These are phyloP conservation scores for Cantharis lateralis DNA, from an alignment of 2,888 invertebrate genomes.

Conservation along the genomic window DNA sequence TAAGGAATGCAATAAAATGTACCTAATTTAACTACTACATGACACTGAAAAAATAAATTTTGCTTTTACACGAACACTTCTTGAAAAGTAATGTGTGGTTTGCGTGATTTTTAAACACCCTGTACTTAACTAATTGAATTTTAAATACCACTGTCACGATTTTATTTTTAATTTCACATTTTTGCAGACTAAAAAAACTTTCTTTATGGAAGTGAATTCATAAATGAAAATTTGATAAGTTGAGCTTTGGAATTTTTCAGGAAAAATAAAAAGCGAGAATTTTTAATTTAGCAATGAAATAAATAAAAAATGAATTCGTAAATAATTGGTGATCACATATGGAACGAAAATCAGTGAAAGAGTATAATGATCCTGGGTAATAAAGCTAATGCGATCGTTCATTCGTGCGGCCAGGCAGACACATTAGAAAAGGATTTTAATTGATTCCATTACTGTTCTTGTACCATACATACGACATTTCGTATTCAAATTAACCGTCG, in stretches of 20 bases:
- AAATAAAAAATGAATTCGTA: neutral
- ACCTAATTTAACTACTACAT: neutral
- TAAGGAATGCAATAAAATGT: neutral
- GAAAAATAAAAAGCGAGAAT: neutral
- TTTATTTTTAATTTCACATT: neutral
- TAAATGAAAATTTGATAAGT: neutral
- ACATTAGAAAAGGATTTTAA: conserved; percentile 35
- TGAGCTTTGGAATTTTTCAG: neutral
- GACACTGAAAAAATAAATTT: neutral
- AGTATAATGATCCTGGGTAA: conserved; percentile 41
- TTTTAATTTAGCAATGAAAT: neutral
- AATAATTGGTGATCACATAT: conserved; percentile 6
- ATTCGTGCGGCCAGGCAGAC: conserved; percentile 34
- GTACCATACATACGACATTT: conserved; percentile 29
- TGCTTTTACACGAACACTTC: neutral
- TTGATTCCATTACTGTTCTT: conserved; percentile 34
- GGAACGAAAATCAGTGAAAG: conserved; percentile 39
- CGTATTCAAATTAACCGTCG: conserved; percentile 33
- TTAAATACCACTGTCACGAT: neutral
- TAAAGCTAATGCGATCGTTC: conserved; percentile 40
- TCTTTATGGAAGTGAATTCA: neutral
- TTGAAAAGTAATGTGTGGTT: neutral
- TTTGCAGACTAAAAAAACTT: neutral
- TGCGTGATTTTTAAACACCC: neutral
- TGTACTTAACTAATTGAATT: neutral